Evolutionary conservation across 2,113 vertebrate genomes (phyloP).

Genomic region (Cygnus atratus): DNA sequence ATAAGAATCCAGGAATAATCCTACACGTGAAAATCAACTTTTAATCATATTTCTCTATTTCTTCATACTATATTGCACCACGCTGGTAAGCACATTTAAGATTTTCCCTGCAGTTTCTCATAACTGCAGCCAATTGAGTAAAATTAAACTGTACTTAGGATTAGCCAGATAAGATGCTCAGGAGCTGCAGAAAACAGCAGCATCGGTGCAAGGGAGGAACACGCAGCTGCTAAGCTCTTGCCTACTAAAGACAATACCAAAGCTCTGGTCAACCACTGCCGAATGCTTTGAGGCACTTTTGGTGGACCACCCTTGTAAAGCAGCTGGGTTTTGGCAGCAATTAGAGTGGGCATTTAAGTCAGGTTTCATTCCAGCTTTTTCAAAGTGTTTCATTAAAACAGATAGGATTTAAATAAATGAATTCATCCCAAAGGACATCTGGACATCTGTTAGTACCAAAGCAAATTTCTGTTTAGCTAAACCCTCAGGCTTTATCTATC

Average conservation of each 20-base stretch:
- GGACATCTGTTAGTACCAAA: neutral
- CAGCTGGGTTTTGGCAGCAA: neutral
- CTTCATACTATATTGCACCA: neutral
- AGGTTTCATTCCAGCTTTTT: neutral
- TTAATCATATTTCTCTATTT: neutral
- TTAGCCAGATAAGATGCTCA: neutral
- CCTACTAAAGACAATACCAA: neutral
- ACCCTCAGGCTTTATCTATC: neutral
- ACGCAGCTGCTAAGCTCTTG: accelerated
- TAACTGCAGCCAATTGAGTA: neutral
- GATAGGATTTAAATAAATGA: neutral
- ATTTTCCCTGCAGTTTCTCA: neutral
- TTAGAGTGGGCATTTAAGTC: neutral
- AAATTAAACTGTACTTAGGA: neutral
- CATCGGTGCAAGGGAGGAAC: neutral
- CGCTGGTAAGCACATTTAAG: neutral
- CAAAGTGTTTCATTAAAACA: neutral
- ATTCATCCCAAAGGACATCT: conserved; percentile 6
- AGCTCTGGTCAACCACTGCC: neutral
- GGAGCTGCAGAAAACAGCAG: neutral
- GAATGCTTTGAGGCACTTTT: neutral
- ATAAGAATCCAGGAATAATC: neutral
- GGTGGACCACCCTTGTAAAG: neutral
- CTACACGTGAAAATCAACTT: neutral
- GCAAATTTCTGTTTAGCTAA: conserved; percentile 10